Conservation (phyloP, 2,113 vertebrate genomes). For the Eonycteris spelaea region DNA sequence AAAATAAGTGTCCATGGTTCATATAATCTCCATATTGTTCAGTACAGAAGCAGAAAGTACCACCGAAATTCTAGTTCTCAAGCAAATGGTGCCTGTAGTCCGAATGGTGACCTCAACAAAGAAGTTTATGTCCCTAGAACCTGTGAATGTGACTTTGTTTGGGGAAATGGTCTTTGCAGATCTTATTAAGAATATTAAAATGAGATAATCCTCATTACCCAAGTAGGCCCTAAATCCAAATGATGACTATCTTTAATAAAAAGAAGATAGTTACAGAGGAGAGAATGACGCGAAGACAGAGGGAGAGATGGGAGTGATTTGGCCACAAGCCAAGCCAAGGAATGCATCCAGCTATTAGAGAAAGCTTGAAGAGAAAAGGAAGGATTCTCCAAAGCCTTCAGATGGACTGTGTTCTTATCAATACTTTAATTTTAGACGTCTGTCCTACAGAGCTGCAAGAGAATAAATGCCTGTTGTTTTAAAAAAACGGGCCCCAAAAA, state of each 20-base stretch:
- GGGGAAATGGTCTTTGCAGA: neutral
- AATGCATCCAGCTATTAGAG: no score
- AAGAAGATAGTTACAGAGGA: neutral
- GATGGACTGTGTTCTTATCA: fast-evolving
- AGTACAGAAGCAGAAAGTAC: neutral
- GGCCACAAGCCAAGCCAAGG: neutral
- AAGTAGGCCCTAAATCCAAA: neutral
- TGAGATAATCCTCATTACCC: neutral
- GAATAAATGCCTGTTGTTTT: neutral
- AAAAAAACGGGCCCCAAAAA: no score
- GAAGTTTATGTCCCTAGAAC: neutral
- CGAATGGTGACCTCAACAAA: neutral
- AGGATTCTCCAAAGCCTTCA: neutral
- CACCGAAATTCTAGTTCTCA: neutral
- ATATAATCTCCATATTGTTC: fast-evolving
- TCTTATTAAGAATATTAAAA: neutral
- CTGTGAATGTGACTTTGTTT: neutral
- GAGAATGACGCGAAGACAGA: neutral
- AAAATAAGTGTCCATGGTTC: neutral
- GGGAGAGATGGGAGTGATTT: neutral
- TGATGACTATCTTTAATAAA: neutral
- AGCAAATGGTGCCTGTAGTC: neutral
- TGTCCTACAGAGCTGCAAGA: neutral
- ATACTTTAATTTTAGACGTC: neutral
- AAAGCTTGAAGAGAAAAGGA: neutral